A percentile compares a stretch with the other conserved stretches of the same genome.
phyloP scores from a whole-genome alignment of 2,888 invertebrate species.

The Ectropis crepuscularia region DNA sequence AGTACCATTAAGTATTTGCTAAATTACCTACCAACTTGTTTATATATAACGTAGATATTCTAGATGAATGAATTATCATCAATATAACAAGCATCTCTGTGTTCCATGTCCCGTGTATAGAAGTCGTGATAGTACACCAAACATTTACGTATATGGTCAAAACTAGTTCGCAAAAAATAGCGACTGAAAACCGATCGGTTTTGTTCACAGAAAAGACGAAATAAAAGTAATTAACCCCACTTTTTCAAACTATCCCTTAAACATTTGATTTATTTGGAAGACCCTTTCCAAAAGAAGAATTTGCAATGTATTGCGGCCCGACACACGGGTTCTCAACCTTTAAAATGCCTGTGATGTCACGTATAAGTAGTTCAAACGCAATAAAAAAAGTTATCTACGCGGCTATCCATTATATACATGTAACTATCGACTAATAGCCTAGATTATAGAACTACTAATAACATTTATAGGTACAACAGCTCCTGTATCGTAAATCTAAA shows the following conservation, averaged over 20 bases:
- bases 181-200: constrained; percentile 68
- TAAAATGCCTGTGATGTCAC: background rate
- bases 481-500: too few relatives aligned
- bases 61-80: too few relatives aligned
- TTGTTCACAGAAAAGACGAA: constrained; percentile 73
- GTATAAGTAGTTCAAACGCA: background rate
- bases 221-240: constrained; percentile 79
- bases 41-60: too few relatives aligned
- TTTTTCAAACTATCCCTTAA: constrained; percentile 79
- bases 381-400: background rate
- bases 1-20: too few relatives aligned
- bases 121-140: too few relatives aligned
- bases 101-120: too few relatives aligned
- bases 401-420: too few relatives aligned
- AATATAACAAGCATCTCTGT: too few relatives aligned
- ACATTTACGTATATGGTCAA: background rate
- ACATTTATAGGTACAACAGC: too few relatives aligned
- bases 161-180: constrained; percentile 22
- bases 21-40: too few relatives aligned
- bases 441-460: too few relatives aligned
- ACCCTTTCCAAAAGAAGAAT: constrained; percentile 79
- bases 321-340: constrained; percentile 61
- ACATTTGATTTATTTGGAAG: constrained; percentile 83
- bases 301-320: constrained; percentile 80
- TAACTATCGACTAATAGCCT: too few relatives aligned